phyloP scores from a whole-genome alignment of 92 coral and sea anemone genomes.

The Zoanthus sociatus region DNA sequence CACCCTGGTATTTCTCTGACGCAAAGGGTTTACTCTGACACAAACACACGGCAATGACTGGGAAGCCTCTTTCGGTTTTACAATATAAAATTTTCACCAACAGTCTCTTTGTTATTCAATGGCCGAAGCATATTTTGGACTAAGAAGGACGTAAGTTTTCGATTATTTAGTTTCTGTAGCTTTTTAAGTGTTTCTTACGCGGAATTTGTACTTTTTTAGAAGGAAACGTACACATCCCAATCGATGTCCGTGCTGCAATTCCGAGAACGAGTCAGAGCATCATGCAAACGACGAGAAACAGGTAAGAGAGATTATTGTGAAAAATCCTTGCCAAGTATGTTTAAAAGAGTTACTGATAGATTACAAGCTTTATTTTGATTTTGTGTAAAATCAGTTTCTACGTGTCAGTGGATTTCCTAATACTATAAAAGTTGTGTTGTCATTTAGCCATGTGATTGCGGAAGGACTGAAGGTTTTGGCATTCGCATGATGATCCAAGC shows the following conservation, averaged over 20 bases:
- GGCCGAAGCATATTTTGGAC: constrained; percentile 81
- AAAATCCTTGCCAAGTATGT: background rate
- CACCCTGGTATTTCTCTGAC: constrained; percentile 95
- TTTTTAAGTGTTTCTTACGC: constrained; percentile 19
- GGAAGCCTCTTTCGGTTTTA: constrained; percentile 78
- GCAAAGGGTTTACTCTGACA: constrained; percentile 99
- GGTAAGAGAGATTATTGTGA: constrained; percentile 51
- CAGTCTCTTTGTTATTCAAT: constrained; percentile 60
- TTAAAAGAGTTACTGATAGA: background rate
- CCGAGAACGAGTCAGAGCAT: constrained; percentile 86
- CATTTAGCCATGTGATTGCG: constrained; percentile 43
- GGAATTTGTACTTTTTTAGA: constrained; percentile 63
- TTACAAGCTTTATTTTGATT: background rate
- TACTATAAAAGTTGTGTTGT: constrained; percentile 11
- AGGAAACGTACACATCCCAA: constrained; percentile 96
- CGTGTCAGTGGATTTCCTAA: background rate
- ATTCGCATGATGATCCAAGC: background rate
- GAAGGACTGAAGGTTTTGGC: constrained; percentile 10
- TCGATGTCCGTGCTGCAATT: constrained; percentile 96
- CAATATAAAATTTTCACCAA: constrained; percentile 52
- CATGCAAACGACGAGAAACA: constrained; percentile 77
- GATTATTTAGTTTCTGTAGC: constrained; percentile 1
- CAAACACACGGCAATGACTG: constrained; percentile 85
- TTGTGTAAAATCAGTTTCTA: background rate
- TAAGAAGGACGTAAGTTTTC: constrained; percentile 82